Evolutionary conservation across 2,113 vertebrate genomes (phyloP).

Genomic region (Pimephales promelas): DNA sequence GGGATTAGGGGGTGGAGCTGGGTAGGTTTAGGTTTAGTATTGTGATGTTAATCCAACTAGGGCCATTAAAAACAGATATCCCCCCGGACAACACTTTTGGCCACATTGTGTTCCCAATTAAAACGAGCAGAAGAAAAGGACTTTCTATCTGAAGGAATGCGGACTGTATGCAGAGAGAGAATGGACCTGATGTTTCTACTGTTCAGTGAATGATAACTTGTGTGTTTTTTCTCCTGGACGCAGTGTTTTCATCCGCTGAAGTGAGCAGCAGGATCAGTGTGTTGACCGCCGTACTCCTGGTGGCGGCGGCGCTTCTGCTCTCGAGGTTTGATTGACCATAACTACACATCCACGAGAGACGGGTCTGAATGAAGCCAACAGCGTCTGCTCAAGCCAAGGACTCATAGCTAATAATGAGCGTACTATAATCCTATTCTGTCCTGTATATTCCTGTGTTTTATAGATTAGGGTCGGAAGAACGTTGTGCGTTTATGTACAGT

Average conservation of each 20-base stretch:
- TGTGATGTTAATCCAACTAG: no score
- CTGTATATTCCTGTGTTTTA: not conserved
- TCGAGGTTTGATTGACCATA: not conserved
- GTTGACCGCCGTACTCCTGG: constrained; percentile 2
- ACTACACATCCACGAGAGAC: not conserved
- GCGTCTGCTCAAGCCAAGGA: not conserved
- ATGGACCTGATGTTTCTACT: not conserved
- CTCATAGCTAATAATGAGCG: not conserved
- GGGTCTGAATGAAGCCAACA: not conserved
- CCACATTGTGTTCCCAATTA: no score
- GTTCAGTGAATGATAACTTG: not conserved
- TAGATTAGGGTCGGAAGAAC: not conserved
- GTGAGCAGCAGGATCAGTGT: constrained; percentile 36
- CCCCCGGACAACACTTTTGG: no score
- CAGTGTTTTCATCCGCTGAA: constrained; percentile 1
- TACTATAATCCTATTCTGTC: not conserved
- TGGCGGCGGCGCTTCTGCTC: constrained; percentile 12
- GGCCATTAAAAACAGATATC: no score
- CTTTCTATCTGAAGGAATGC: no score
- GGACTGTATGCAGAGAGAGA: no score
- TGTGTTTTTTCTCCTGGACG: not conserved
- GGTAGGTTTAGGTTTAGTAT: no score
- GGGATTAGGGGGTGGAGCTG: no score
- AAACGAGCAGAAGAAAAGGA: no score
- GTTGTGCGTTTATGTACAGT: not conserved